phyloP scores from a whole-genome alignment of 2,888 invertebrate species.

The Cantharis rustica region DNA sequence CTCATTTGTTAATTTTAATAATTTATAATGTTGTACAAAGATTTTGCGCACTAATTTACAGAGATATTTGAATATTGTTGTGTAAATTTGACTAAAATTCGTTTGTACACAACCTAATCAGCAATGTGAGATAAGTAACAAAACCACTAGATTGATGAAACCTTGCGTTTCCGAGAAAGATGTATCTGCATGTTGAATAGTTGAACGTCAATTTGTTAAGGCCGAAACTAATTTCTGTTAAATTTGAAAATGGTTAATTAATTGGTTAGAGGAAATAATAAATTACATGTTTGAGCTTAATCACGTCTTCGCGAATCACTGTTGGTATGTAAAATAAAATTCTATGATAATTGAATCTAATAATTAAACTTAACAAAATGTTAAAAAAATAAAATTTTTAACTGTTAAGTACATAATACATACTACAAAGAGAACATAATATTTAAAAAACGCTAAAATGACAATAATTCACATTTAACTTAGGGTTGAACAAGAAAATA shows the following conservation, averaged over 20 bases:
- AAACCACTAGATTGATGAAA: conserved; percentile 3
- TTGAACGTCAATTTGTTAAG: background rate
- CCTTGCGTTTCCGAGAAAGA: background rate
- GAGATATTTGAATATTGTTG: background rate
- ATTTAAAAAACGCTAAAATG: too few relatives aligned
- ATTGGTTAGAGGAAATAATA: background rate
- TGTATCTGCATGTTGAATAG: background rate
- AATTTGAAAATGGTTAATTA: background rate
- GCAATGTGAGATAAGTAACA: background rate
- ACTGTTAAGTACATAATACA: too few relatives aligned
- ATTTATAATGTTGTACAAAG: background rate
- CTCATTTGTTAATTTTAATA: background rate
- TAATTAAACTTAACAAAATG: too few relatives aligned
- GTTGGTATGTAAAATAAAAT: background rate
- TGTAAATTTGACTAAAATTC: background rate
- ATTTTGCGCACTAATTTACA: background rate
- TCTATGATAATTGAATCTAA: background rate
- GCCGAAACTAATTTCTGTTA: background rate
- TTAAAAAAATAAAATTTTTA: too few relatives aligned
- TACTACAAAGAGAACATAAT: too few relatives aligned
- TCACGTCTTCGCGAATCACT: background rate
- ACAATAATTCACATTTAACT: too few relatives aligned
- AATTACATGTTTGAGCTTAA: background rate
- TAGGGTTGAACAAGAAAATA: too few relatives aligned
- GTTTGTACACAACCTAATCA: background rate